Base-by-base conservation (phyloP, 2,888 invertebrate species). In the Conops quadrifasciatus region DNA sequence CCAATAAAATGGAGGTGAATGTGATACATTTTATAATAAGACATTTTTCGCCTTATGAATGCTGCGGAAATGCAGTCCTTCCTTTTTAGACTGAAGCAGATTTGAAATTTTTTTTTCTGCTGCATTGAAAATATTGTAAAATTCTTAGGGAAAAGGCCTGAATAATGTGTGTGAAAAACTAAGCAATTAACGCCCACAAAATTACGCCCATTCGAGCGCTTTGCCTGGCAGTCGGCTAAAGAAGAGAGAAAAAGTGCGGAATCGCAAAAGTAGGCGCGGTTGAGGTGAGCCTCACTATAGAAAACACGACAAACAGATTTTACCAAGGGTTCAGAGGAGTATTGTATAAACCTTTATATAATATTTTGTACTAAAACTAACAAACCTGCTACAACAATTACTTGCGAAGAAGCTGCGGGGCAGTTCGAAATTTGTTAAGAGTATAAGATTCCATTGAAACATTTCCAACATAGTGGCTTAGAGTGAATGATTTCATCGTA, bases 221-320 rank as follows among this genome's bases (percentile, higher is more conserved):
- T 13, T 36, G 58, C n/a, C 16, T 15, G 58, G 30, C 9, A 36
- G 21, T 51, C 13, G 45, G 63, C 59, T 16, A 13, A 9, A 47
- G n/a, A 24, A 13, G 59, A 28, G 49, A 56, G 51, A 53, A 66
- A 47, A 63, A 53, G 21, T 19, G 43, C 19, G 45, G n/a, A 53
- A 45, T 70, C 2, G 58, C 70, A 63, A 74, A 76, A 75, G 74
- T 78, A 76, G 82, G 82, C 74, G 82, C 77, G 71, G 75, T 78
- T 77, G 75, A 77, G 77, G 76, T 75, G 67, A 74, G 77, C 77
- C 77, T 72, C 75, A 75, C 75, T 76, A 70, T 72, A 73, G 67
- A 73, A 76, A 74, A 26, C 24, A 51, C 15, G 28, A 30, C 49
- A 28, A 19, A 36, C 21, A 30, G 21, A 21, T 36, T 36, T 36